phyloP scores from a whole-genome alignment of 2,888 invertebrate genomes.

The Parnassius orleans region DNA sequence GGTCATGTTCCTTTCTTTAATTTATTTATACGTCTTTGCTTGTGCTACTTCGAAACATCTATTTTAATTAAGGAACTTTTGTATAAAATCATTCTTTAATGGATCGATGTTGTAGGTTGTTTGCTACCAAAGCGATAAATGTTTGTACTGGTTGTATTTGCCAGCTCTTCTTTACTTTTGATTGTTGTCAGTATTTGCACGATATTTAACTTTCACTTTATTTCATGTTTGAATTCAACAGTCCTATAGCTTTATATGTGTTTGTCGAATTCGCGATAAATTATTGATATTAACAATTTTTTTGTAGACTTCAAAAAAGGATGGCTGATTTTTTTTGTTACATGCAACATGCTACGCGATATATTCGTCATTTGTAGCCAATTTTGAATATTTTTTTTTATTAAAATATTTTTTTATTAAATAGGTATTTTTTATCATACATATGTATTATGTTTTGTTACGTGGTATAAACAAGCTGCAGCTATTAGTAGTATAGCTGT shows the following conservation, averaged over 20 bases:
- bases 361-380: too few species aligned
- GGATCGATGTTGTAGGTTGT: conserved; percentile 39
- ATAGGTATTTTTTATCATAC: too few species aligned
- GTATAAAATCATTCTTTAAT: conserved; percentile 36
- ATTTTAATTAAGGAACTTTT: conserved; percentile 24
- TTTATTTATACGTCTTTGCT: conserved; percentile 53
- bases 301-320: too few species aligned
- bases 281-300: not conserved
- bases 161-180: conserved; percentile 19
- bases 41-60: conserved; percentile 36
- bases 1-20: conserved; percentile 53
- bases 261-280: not conserved
- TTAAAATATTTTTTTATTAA: too few species aligned
- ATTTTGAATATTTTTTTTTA: too few species aligned
- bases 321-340: too few species aligned
- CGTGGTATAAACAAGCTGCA: too few species aligned
- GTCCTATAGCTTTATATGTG: not conserved
- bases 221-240: conserved; percentile 14
- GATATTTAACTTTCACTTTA: conserved; percentile 23
- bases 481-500: too few species aligned
- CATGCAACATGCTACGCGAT: too few species aligned
- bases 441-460: too few species aligned
- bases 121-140: conserved; percentile 39
- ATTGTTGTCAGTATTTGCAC: conserved; percentile 20
- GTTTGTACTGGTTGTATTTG: conserved; percentile 33